These are phyloP conservation scores for Rhamphomyia laevipes DNA, from an alignment of 2,888 invertebrate genomes.

Conservation along the genomic window DNA sequence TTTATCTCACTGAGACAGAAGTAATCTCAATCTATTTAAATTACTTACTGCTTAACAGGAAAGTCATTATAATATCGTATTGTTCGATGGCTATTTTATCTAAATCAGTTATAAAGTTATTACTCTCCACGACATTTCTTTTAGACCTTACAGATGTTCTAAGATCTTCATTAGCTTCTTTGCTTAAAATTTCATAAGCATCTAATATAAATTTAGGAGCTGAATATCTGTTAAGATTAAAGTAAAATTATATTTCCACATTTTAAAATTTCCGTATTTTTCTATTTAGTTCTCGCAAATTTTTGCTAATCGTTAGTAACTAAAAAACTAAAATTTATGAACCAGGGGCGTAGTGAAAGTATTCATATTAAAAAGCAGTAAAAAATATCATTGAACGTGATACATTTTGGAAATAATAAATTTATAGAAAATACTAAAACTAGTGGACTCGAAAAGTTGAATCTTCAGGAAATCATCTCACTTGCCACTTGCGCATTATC, in stretches of 20 bases:
- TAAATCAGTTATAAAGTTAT: conserved; percentile 56
- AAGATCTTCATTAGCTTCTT: conserved; percentile 40
- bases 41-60: conserved; percentile 74
- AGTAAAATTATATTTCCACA: not conserved
- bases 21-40: not conserved
- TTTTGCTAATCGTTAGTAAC: too few species aligned
- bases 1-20: not conserved
- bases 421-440: too few species aligned
- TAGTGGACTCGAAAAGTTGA: too few species aligned
- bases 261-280: too few species aligned
- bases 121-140: conserved; percentile 51
- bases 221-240: conserved; percentile 44
- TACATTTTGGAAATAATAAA: too few species aligned
- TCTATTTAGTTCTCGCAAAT: too few species aligned
- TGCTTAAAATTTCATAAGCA: conserved; percentile 69
- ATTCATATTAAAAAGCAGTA: too few species aligned
- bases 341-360: too few species aligned
- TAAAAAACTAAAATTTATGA: too few species aligned
- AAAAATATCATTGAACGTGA: too few species aligned
- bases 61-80: conserved; percentile 92
- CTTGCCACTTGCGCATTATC: too few species aligned
- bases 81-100: conserved; percentile 77
- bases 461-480: too few species aligned
- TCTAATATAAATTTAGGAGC: conserved; percentile 83
- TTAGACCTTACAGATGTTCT: conserved; percentile 44